Conservation (phyloP, 2,888 invertebrate genomes). For the Priocnemis perturbator region DNA sequence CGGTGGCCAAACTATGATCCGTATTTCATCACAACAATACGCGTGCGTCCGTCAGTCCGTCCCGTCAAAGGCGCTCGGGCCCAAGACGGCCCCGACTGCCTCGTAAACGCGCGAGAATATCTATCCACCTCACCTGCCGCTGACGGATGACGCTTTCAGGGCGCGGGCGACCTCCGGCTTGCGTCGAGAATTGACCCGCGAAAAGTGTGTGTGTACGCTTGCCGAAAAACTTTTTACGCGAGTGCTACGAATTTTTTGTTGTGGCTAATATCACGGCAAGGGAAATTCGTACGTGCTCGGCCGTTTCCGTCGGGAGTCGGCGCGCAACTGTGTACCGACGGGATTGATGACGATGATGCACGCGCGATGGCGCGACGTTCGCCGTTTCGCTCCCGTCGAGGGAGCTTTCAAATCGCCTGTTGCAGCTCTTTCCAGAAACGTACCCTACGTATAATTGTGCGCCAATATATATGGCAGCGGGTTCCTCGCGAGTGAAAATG, state of each 20-base stretch:
- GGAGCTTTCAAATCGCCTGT: neutral
- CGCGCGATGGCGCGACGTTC: constrained; percentile 36
- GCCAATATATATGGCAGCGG: too few species aligned
- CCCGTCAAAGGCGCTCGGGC: constrained; percentile 52
- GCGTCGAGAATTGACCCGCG: constrained; percentile 45
- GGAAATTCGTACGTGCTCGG: constrained; percentile 61
- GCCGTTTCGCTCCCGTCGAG: constrained; percentile 12
- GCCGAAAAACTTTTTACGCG: constrained; percentile 62
- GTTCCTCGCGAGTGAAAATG: too few species aligned
- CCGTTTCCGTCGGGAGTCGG: constrained; percentile 50
- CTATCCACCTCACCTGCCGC: constrained; percentile 7
- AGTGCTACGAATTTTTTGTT: constrained; percentile 69
- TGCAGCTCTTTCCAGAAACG: too few species aligned
- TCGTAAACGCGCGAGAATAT: constrained; percentile 40
- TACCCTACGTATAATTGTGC: too few species aligned
- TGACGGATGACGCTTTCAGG: neutral
- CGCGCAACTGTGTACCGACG: constrained; percentile 42
- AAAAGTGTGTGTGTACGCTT: constrained; percentile 48
- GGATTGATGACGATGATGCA: neutral
- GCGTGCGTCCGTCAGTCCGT: constrained; percentile 58
- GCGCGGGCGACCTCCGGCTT: neutral
- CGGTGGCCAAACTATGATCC: constrained; percentile 22
- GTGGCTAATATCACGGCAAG: constrained; percentile 70
- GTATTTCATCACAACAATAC: constrained; percentile 57
- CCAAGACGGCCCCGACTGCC: constrained; percentile 48